A percentile compares a stretch with the other conserved stretches of the same genome.
Evolutionary conservation across 1,140 invertebrate genomes (phyloP).

Genomic region (Aphaenogaster floridana): DNA sequence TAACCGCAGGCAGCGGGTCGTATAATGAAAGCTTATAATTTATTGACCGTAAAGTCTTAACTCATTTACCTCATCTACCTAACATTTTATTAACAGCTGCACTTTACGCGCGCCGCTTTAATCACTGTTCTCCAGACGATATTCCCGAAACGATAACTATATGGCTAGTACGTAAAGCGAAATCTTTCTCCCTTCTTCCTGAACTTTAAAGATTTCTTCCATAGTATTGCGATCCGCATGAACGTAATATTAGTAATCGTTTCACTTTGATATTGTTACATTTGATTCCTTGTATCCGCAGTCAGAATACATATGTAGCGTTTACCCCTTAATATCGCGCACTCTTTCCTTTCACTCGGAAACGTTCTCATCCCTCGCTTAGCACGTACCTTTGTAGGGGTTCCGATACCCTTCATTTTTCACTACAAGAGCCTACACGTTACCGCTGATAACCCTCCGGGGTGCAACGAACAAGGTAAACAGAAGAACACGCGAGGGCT

Average conservation of each 20-base stretch:
- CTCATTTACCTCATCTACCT: slow-evolving; percentile 70
- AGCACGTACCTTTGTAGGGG: slow-evolving; percentile 50
- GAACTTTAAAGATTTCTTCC: neutral
- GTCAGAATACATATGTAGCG: slow-evolving; percentile 20
- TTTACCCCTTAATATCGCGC: slow-evolving; percentile 40
- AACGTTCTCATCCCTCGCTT: slow-evolving; percentile 47
- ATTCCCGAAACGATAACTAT: slow-evolving; percentile 40
- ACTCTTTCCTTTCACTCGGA: slow-evolving; percentile 60
- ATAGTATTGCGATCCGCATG: too few relatives aligned
- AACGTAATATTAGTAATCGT: neutral
- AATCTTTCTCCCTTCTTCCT: neutral
- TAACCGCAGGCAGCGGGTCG: slow-evolving; percentile 50
- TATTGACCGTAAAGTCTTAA: slow-evolving; percentile 70
- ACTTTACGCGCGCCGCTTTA: slow-evolving; percentile 65
- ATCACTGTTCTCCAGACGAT: slow-evolving; percentile 49
- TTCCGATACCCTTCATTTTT: slow-evolving; percentile 71
- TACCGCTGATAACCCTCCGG: slow-evolving; percentile 74
- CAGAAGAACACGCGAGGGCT: slow-evolving; percentile 63
- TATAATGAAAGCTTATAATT: slow-evolving; percentile 71
- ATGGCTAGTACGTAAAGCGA: neutral
- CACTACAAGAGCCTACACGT: slow-evolving; percentile 70
- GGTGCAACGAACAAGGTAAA: slow-evolving; percentile 71
- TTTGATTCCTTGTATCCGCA: neutral
- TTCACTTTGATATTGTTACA: slow-evolving; percentile 23
- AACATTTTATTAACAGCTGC: slow-evolving; percentile 75